Percentiles rank a stretch among this genome's conserved stretches.
phyloP scores from a whole-genome alignment of 2,797 vertebrate genomes.

The Neomorphus geoffroyi region DNA sequence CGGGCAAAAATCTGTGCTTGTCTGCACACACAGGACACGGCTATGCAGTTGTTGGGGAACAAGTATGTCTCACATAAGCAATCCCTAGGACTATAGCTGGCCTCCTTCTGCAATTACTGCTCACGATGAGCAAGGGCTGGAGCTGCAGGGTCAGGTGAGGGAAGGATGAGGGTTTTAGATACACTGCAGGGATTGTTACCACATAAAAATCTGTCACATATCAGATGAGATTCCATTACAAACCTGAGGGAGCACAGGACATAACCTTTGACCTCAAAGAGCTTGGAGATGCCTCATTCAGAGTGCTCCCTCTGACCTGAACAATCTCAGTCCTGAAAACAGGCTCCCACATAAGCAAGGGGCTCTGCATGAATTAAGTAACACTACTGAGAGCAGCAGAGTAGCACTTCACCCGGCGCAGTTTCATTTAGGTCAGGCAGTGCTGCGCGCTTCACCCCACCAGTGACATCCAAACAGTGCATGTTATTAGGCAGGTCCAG shows the following conservation, averaged over 20 bases:
- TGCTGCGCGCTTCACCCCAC: neutral
- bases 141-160: neutral
- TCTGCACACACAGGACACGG: neutral
- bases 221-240: neutral
- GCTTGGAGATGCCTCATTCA: neutral
- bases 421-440: neutral
- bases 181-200: neutral
- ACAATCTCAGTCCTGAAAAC: neutral
- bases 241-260: neutral
- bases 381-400: neutral
- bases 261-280: neutral
- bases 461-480: fast-evolving
- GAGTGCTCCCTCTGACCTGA: neutral
- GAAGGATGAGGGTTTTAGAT: neutral
- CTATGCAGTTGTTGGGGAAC: neutral
- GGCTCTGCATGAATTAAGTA: neutral
- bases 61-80: neutral
- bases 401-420: neutral
- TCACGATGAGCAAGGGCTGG: neutral
- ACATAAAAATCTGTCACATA: neutral
- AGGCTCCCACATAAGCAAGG: neutral
- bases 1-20: neutral
- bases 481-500: neutral
- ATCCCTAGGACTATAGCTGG: neutral
- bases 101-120: neutral